Percentiles rank a stretch among this genome's conserved stretches.
Conservation (phyloP, 1,140 invertebrate genomes). For the Gryon sp. region DNA sequence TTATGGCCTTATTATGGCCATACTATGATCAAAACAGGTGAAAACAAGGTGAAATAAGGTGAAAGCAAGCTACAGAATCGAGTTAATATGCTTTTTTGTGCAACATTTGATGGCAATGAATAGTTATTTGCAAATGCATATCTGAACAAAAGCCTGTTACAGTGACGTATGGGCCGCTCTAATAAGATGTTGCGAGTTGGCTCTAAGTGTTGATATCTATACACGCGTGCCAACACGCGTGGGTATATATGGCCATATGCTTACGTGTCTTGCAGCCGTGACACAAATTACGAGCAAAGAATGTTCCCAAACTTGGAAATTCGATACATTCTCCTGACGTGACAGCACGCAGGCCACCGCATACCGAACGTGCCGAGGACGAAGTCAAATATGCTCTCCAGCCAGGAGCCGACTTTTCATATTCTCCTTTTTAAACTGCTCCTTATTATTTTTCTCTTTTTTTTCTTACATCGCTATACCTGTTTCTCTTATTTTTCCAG, state of each 20-base stretch:
- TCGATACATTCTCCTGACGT: constrained; percentile 61
- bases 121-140: too few relatives aligned
- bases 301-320: constrained; percentile 66
- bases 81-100: too few relatives aligned
- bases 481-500: too few relatives aligned
- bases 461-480: too few relatives aligned
- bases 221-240: constrained; percentile 55
- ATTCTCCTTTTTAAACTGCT: background rate
- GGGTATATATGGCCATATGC: constrained; percentile 62
- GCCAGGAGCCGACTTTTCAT: constrained; percentile 16
- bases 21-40: too few relatives aligned
- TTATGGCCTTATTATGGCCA: too few relatives aligned
- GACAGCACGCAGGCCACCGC: constrained; percentile 58
- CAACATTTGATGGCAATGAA: too few relatives aligned
- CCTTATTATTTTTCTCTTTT: background rate
- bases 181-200: constrained; percentile 45
- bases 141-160: constrained; percentile 13
- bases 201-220: constrained; percentile 52
- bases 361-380: constrained; percentile 61
- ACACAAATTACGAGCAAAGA: constrained; percentile 65
- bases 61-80: too few relatives aligned
- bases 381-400: constrained; percentile 39
- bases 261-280: constrained; percentile 61
- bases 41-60: too few relatives aligned
- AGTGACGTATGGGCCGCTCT: constrained; percentile 35